A percentile compares a stretch with the other conserved stretches of the same genome.
Conservation (phyloP, 2,888 invertebrate genomes). For the Fragum whitleyi region DNA sequence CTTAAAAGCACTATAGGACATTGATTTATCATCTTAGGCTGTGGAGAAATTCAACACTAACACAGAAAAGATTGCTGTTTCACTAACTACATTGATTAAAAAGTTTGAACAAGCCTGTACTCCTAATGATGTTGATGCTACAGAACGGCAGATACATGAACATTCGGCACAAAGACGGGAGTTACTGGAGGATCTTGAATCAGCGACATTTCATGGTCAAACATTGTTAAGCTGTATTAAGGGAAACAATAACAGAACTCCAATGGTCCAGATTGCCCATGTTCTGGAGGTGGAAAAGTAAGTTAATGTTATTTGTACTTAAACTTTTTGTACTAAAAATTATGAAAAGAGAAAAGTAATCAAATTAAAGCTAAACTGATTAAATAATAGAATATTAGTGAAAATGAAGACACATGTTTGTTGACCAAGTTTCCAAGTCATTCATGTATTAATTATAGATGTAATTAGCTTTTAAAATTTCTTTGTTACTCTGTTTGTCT, state of each 20-base stretch:
- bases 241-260: constrained; percentile 76
- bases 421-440: too few species aligned
- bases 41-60: constrained; percentile 97
- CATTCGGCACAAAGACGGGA: constrained; percentile 85
- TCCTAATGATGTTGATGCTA: constrained; percentile 96
- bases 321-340: too few species aligned
- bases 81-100: constrained; percentile 94
- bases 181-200: constrained; percentile 91
- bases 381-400: too few species aligned
- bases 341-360: too few species aligned
- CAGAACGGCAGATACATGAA: constrained; percentile 93
- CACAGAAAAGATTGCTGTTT: constrained; percentile 95
- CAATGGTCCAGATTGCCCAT: constrained; percentile 87
- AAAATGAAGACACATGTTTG: too few species aligned
- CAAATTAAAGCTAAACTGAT: too few species aligned
- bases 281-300: constrained; percentile 96
- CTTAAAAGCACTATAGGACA: too few species aligned
- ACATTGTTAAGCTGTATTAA: constrained; percentile 89
- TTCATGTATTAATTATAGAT: too few species aligned
- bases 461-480: too few species aligned
- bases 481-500: too few species aligned
- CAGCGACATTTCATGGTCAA: constrained; percentile 95
- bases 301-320: constrained; percentile 25
- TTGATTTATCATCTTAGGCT: constrained; percentile 87
- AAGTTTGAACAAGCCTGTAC: constrained; percentile 95